Evolutionary conservation across 2,797 vertebrate genomes (phyloP).

Genomic region (Synanceia verrucosa): DNA sequence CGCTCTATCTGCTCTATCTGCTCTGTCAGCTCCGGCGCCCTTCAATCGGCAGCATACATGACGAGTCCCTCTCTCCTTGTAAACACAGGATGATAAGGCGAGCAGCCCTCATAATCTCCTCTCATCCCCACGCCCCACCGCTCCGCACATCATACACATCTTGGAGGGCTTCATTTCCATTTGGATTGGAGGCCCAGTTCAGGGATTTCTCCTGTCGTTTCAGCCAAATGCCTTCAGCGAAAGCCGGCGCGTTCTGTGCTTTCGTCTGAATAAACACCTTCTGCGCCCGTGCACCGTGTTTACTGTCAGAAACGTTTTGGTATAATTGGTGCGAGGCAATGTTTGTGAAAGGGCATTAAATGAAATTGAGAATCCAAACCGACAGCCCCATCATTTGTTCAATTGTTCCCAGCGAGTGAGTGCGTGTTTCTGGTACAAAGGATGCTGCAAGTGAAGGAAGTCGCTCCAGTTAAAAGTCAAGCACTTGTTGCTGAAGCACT

Average conservation of each 20-base stretch:
- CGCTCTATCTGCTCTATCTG: constrained; percentile 32
- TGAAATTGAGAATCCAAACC: constrained; percentile 29
- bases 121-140: constrained; percentile 36
- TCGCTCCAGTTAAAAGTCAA: constrained; percentile 8
- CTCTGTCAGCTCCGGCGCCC: constrained; percentile 52
- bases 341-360: constrained; percentile 42
- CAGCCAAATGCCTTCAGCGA: constrained; percentile 47
- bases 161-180: constrained; percentile 55
- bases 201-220: constrained; percentile 57
- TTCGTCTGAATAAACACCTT: constrained; percentile 46
- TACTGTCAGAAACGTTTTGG: constrained; percentile 34
- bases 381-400: constrained; percentile 23
- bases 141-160: constrained; percentile 44
- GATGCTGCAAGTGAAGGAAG: constrained; percentile 16
- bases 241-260: constrained; percentile 43
- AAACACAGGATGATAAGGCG: constrained; percentile 66
- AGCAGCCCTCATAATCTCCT: constrained; percentile 62
- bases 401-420: constrained; percentile 5
- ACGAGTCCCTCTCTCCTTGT: constrained; percentile 55
- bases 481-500: background rate
- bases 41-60: constrained; percentile 52
- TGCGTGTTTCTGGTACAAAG: background rate
- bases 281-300: constrained; percentile 30
- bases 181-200: constrained; percentile 46
- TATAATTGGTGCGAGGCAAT: constrained; percentile 34